Evolutionary conservation across 2,888 invertebrate species (phyloP), one percentile per base, ranked within the genome.

Genomic region (Dryococelus australis): DNA sequence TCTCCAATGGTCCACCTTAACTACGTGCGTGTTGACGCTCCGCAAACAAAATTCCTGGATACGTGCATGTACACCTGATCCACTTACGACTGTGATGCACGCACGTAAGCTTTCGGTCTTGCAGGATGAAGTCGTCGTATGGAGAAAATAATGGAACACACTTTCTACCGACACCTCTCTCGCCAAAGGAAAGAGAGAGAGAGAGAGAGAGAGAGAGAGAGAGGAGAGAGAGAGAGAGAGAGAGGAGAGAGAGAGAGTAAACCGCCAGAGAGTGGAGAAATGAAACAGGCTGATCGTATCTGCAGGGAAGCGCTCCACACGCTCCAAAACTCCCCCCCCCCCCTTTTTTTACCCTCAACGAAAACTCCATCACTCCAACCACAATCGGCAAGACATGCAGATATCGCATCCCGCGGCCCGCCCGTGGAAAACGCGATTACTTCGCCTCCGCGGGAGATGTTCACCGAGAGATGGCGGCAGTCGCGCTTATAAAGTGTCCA

Each of bases 191-290:
- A 24, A 24, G 65, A 65, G 8, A 65, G 65, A n/a, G 65, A 65
- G 6, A 20, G 20, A 16, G 65, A 0, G 65, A 2, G 65, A 24
- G 65, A 65, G 8, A 65, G 65, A n/a, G 65, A 65, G 6, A 20
- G 20, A 51, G 51, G 65, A 65, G 65, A n/a, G 20, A 1, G 65
- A 51, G 8, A 51, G 51, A 51, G 8, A 51, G n/a, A 24, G 24
- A 65, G 65, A n/a, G 65, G 65, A 65, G 20, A 65, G 65, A 65
- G 65, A 65, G 65, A 65, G n/a, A 65, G 65, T 65, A 65, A n/a
- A 65, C 24, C 16, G n/a, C 35, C 35, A 24, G 65, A 65, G 65
- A 65, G 65, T n/a, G 65, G 0, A 65, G 65, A n/a, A 65, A n/a
- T 65, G 65, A 65, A n/a, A 65, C 24, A 65, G 65, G n/a, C 24